phyloP scores from a whole-genome alignment of 2,888 invertebrate species.

The Amaurobius ferox region DNA sequence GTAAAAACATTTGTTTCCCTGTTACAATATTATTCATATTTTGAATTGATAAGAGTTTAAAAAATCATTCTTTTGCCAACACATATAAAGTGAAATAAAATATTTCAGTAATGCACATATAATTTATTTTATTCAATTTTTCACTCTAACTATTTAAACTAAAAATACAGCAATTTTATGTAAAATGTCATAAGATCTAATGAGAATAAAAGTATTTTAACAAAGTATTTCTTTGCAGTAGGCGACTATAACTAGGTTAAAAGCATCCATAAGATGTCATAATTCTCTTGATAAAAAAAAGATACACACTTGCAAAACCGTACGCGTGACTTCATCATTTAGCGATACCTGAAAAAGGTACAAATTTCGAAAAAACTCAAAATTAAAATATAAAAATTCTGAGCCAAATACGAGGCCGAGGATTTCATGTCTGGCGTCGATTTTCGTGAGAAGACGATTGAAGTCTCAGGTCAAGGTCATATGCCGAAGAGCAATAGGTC shows the following conservation, averaged over 20 bases:
- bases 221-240: neutral
- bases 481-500: conserved; percentile 55
- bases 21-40: too few relatives aligned
- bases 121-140: too few relatives aligned
- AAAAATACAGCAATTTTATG: too few relatives aligned
- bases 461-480: conserved; percentile 44
- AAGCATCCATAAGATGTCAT: conserved; percentile 21
- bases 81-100: too few relatives aligned
- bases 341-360: conserved; percentile 29
- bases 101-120: too few relatives aligned
- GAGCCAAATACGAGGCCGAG: conserved; percentile 39
- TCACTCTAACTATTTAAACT: too few relatives aligned
- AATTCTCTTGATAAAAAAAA: neutral
- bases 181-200: too few relatives aligned
- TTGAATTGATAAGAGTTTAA: too few relatives aligned
- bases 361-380: conserved; percentile 55
- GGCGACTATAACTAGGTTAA: neutral
- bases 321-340: conserved; percentile 57
- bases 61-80: too few relatives aligned
- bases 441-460: conserved; percentile 68
- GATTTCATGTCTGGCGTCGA: conserved; percentile 46
- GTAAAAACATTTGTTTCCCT: too few relatives aligned
- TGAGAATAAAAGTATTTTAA: neutral
- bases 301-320: conserved; percentile 14
- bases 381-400: conserved; percentile 50